These are phyloP conservation scores for Oscheius sp. DNA, from an alignment of 2,888 invertebrate species.

Conservation along the genomic window DNA sequence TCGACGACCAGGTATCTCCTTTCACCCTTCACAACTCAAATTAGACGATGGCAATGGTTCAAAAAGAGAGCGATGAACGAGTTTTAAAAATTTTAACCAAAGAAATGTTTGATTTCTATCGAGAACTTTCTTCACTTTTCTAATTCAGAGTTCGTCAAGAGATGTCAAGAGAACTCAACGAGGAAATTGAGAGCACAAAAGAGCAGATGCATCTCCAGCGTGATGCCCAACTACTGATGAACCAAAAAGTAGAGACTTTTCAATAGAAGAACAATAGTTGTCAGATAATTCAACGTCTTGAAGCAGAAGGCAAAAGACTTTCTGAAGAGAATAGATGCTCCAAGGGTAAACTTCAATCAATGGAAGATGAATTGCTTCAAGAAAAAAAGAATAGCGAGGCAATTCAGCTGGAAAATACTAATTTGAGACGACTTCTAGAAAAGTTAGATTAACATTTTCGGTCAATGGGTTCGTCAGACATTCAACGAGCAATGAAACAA, in stretches of 20 bases:
- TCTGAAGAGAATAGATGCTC: not conserved
- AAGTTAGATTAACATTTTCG: not conserved
- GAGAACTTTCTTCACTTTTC: not conserved
- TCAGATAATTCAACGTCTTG: slow-evolving; percentile 12
- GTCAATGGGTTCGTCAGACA: not conserved
- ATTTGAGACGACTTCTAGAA: slow-evolving; percentile 6
- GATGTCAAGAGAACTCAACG: not conserved
- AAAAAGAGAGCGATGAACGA: slow-evolving; percentile 9
- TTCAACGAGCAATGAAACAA: not conserved
- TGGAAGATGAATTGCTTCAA: not conserved
- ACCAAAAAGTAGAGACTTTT: not conserved
- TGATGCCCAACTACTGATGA: slow-evolving; percentile 4
- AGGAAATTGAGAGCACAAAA: not conserved
- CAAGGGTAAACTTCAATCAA: not conserved
- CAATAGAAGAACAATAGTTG: not conserved
- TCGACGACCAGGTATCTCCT: not conserved
- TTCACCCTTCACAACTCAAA: too few relatives aligned
- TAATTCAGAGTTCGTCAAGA: slow-evolving; percentile 5
- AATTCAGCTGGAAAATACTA: not conserved
- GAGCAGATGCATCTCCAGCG: not conserved
- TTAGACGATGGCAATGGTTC: not conserved
- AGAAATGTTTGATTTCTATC: slow-evolving; percentile 2
- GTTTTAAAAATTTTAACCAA: not conserved
- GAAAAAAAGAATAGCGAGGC: not conserved
- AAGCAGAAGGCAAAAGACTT: not conserved